These are phyloP conservation scores for Sebastes baramenuke DNA, from an alignment of 2,797 vertebrate species.

Conservation along the genomic window DNA sequence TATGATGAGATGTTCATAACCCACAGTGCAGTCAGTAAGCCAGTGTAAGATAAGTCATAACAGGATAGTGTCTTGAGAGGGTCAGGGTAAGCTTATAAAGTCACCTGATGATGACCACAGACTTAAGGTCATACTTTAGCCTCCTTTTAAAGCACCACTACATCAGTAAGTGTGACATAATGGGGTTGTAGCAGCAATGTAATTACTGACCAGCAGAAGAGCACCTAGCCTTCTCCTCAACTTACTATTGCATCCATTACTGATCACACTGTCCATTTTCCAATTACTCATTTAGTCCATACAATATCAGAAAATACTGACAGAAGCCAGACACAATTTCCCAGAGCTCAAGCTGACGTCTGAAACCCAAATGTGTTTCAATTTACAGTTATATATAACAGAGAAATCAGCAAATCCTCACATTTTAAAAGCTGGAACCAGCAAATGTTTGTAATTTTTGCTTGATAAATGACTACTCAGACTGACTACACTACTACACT, in stretches of 20 bases:
- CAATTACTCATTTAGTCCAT: not conserved
- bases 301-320: not conserved
- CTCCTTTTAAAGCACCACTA: constrained; percentile 15
- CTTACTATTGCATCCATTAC: not conserved
- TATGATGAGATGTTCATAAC: constrained; percentile 24
- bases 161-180: constrained; percentile 29
- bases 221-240: not conserved
- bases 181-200: constrained; percentile 5
- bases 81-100: constrained; percentile 1
- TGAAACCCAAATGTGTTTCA: not conserved
- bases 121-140: constrained; percentile 13
- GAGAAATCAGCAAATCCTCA: not conserved
- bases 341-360: not conserved
- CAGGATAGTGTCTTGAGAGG: constrained; percentile 13
- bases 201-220: constrained; percentile 2
- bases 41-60: constrained; percentile 14
- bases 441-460: not conserved
- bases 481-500: not conserved
- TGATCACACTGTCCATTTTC: not conserved
- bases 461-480: not conserved
- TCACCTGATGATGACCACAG: constrained; percentile 24
- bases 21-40: not conserved
- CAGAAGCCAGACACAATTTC: too few relatives aligned
- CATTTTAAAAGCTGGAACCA: not conserved
- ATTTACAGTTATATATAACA: not conserved